Evolutionary conservation across 2,113 vertebrate genomes (phyloP), one percentile per base, ranked within the genome.

Genomic region (Chaetodon trifascialis): DNA sequence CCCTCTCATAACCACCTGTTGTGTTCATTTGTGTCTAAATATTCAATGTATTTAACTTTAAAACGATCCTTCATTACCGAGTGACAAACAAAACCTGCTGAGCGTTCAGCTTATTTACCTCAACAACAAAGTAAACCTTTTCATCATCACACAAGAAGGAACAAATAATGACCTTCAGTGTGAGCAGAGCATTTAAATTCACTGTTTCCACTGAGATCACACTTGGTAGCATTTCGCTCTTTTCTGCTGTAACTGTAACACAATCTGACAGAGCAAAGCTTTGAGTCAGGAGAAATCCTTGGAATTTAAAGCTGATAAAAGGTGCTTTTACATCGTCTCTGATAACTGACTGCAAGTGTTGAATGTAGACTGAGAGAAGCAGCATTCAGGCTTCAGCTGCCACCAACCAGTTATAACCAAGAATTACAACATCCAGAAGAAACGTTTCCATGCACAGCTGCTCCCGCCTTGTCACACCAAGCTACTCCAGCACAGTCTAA

Each of bases 21-120:
- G 19, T 51, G 47, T 68, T n/a, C 66, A 21, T 58, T 42, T 42
- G 15, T 55, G 25, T 12, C 11, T 78, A 47, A 60, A 75, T 79
- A 55, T 83, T 54, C 11, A n/a, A 8, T 47, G 6, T 44, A 5
- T 68, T 67, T 47, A n/a, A 60, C 46, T 44, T 9, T 4, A 47
- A 49, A 52, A 47, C 34, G 23, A 42, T 34, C 17, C 38, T 79
- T 34, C 19, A 17, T 59, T 60, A 74, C 15, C 12, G 9, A 0
- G 12, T 36, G 72, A 47, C 38, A 76, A 63, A 76, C 47, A 38
- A 56, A 63, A 16, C 11, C 19, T 38, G 8, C 0, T 8, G 54
- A 79, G 30, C 49, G 52, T 46, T 49, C 21, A 44, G n/a, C 17
- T 30, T 10, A 63, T 56, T 69, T 56, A 9, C 6, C 7, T 38